Base-by-base conservation (phyloP, 2,888 invertebrate species). In the Mimas tiliae region DNA sequence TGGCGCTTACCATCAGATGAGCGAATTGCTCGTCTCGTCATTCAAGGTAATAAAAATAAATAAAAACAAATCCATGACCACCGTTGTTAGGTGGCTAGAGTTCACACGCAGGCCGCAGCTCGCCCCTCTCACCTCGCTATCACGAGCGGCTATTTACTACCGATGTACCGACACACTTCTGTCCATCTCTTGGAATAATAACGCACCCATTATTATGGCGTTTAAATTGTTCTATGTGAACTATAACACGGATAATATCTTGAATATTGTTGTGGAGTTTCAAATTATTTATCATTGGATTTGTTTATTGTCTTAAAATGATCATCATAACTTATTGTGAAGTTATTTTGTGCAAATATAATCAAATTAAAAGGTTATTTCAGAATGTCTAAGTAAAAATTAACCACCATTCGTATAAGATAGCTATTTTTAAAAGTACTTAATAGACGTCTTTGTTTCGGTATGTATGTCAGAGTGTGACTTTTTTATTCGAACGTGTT, bases 71-170 rank as follows among this genome's bases (percentile, higher is more conserved):
- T 34, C 34, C 34, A 33, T n/a, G 16, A 9, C 19, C 8, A 19
- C 50, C 50, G 19, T 38, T 58, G 58, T 16, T 58, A 19, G 42
- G 42, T 42, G 33, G n/a, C 62, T 77, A 77, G 76, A 78, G 85
- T 86, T 87, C 87, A 84, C 87, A 87, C 83, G 85, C 81, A 79
- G 75, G 45, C 45, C 14, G 45, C 12, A 45, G 11, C 11, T 11
- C 45, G 45, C 14, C 67, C 78, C 74, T 1, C 11, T 11, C 45
- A 14, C 14, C 67, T 78, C 74, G 77, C 78, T 80, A 84, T 86
- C 86, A 87, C 84, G 85, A 84, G 82, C 77, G 73, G 79, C 82
- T 84, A 85, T 85, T 86, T 86, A 86, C 87, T 79, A 81, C 83
- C 86, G 16, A 84, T 38, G 63, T 51, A 51, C 51, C 48, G 63